Evolutionary conservation across 2,888 invertebrate species (phyloP), one percentile per base, ranked within the genome.

Genomic region (Stenolophus ochropezus): DNA sequence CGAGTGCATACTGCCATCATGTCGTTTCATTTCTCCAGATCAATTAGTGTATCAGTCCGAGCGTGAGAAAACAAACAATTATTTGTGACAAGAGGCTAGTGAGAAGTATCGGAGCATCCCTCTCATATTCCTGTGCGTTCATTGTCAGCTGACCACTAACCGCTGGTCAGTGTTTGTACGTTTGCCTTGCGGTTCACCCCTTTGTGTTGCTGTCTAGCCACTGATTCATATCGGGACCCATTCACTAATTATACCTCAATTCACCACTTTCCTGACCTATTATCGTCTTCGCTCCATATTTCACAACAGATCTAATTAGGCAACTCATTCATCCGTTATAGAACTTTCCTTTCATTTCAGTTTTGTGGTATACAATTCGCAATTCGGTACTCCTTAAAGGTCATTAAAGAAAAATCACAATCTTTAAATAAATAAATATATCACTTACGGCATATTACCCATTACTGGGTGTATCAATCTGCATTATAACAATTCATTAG

Each of bases 61-160:
- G 86, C 89, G 89, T 89, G 89, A 89, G 89, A 89, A 89, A 89
- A 89, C 89, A 89, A 89, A 89, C 89, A 89, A 89, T 89, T 89
- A 89, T 87, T 86, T 86, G 87, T 87, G 87, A 88, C 85, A 86
- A 86, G 86, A 86, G 69, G 23, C 16, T 6, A 20, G 73, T 33
- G 69, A 73, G 49, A 73, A 49, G 49, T 49, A 73, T 6, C 18
- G 33, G 14, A 18, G 21, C 49, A 73, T 73, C 73, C 73, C 73
- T 73, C 47, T 21, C 14, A 14, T 73, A 47, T 42, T 42, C 16
- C 14, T 18, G 23, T 33, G 23, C n/a, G 58, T 23, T 33, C 65
- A 69, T 18, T 69, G 65, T 27, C 65, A 14, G 27, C 65, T 73
- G 49, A 49, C 47, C 49, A 3, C 73, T 47, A 21, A 49, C 49